Base-by-base conservation (phyloP, 37 sponge, comb jelly and placozoan genomes). In the Hexactinellida sp. region DNA sequence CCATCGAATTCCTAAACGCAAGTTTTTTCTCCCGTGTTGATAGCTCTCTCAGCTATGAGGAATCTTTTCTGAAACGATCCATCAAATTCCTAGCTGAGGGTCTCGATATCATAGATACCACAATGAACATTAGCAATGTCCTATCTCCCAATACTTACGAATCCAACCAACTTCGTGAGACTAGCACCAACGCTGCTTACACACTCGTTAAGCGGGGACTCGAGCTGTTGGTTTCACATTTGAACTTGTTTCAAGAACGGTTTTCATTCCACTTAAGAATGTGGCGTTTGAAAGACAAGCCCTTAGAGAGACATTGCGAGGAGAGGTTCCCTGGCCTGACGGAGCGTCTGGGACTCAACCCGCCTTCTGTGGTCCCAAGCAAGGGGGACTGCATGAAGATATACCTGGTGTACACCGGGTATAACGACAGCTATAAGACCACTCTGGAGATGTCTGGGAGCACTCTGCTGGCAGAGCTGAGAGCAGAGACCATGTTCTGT, bases 61-160 rank as follows among this genome's bases (percentile, higher is more conserved):
- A 63, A n/a, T n/a, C 21, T 10, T 63, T 63, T 23, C 21, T 63
- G 5, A 10, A 23, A 23, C 25, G 76, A 63, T 63, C 76, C 25
- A 63, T 63, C 34, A 63, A 63, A 63, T 63, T 63, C 34, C 76
- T 63, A n/a, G 76, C 76, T 63, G 76, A 63, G 76, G 76, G 76
- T 23, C 76, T 63, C 3, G 30, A n/a, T 7, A n/a, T 28, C 5
- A 7, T 63, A 28, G 76, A 63, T n/a, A 63, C 76, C 76, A 63
- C 21, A 5, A 5, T 5, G 10, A 63, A 25, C 34, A 63, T 3
- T 3, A 28, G 28, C 13, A 63, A 23, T 7, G 34, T n/a, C 76
- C 34, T 23, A 32, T 23, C 21, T 7, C 76, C 76, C 34, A 63
- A 7, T n/a, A 7, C 32, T 3, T 63, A 3, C 25, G 76, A 63